Percentiles rank a stretch among this genome's conserved stretches.
Evolutionary conservation across 2,888 invertebrate genomes (phyloP).

Genomic region (Patella caerulea): DNA sequence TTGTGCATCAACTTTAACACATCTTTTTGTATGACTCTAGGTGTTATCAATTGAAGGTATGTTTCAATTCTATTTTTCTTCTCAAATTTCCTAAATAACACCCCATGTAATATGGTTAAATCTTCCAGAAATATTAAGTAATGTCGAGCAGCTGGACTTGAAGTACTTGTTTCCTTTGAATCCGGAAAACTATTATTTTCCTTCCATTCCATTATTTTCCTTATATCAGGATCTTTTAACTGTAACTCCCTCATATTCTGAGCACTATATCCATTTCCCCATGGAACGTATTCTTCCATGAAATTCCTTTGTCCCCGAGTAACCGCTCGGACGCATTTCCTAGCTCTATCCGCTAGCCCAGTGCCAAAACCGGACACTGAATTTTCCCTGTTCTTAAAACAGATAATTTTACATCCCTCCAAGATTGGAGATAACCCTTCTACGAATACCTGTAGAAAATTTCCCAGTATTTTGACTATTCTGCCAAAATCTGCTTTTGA

Average conservation of each 20-base stretch:
- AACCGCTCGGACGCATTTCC: too few relatives aligned
- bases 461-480: too few relatives aligned
- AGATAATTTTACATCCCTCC: too few relatives aligned
- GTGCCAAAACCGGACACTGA: too few relatives aligned
- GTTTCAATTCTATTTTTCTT: conserved; percentile 19
- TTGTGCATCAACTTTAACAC: conserved; percentile 27
- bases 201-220: conserved; percentile 19
- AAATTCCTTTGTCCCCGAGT: neutral
- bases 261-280: conserved; percentile 7
- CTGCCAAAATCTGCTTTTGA: too few relatives aligned
- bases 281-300: conserved; percentile 12
- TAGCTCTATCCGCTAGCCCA: too few relatives aligned
- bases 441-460: too few relatives aligned
- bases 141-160: conserved; percentile 21
- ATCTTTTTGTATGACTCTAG: conserved; percentile 19
- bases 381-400: too few relatives aligned
- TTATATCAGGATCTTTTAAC: conserved; percentile 22
- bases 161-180: neutral
- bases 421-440: too few relatives aligned
- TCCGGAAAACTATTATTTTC: conserved; percentile 14
- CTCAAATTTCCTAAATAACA: conserved; percentile 23
- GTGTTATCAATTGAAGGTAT: conserved; percentile 26
- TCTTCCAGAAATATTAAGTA: too few relatives aligned
- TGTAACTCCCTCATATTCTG: conserved; percentile 17
- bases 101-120: conserved; percentile 19